These are phyloP conservation scores for Oxystoma pomonae DNA, from an alignment of 2,888 invertebrate species.

Conservation along the genomic window DNA sequence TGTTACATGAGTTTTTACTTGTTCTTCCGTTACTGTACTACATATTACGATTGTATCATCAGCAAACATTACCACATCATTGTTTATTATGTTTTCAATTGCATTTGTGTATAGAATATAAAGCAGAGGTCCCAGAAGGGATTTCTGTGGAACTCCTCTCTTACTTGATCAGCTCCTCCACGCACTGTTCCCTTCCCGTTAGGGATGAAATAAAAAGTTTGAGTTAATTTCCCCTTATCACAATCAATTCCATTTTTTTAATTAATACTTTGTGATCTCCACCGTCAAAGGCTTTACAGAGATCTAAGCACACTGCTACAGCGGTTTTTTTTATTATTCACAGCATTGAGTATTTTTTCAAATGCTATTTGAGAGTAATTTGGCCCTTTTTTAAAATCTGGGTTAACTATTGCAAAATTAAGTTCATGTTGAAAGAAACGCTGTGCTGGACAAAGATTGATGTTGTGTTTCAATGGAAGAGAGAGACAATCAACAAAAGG, in stretches of 20 bases:
- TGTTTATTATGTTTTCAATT: neutral
- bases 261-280: neutral
- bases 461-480: neutral
- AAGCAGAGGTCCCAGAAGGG: neutral
- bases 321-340: neutral
- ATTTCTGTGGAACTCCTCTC: neutral
- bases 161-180: neutral
- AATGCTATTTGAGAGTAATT: too few species aligned
- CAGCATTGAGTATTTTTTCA: neutral
- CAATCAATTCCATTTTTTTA: neutral
- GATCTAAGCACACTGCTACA: neutral
- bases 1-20: neutral
- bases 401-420: neutral
- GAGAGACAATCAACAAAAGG: neutral
- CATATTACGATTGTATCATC: neutral
- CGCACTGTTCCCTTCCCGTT: neutral
- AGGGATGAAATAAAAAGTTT: neutral
- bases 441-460: neutral
- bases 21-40: neutral
- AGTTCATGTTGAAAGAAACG: neutral
- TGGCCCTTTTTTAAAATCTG: neutral
- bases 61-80: neutral
- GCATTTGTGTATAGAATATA: neutral
- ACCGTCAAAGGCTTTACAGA: neutral
- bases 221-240: neutral